Evolutionary conservation across 2,113 vertebrate genomes (phyloP).

Genomic region (Zosterops lateralis): DNA sequence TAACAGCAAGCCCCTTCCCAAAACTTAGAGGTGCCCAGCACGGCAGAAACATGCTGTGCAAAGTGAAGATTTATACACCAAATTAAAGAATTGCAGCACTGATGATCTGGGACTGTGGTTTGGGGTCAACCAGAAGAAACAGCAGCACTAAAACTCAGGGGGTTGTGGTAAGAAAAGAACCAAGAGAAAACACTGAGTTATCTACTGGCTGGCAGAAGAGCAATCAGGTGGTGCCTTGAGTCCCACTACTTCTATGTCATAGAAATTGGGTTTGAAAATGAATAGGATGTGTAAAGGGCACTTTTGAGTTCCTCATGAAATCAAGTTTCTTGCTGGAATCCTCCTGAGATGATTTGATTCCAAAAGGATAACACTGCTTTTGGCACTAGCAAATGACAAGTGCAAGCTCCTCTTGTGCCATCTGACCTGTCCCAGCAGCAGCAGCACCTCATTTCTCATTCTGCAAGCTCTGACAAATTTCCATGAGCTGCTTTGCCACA

Average conservation of each 20-base stretch:
- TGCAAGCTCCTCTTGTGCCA: neutral
- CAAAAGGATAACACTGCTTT: neutral
- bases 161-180: neutral
- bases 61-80: neutral
- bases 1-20: neutral
- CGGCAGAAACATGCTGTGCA: neutral
- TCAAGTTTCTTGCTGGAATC: neutral
- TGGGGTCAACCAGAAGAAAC: neutral
- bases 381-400: neutral
- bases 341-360: neutral
- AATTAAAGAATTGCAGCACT: neutral
- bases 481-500: neutral
- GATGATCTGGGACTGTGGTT: neutral
- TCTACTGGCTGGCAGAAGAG: neutral
- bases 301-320: neutral
- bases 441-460: neutral
- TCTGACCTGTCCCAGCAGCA: neutral
- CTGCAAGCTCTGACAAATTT: neutral
- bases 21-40: neutral
- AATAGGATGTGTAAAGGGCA: neutral
- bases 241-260: neutral
- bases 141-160: neutral
- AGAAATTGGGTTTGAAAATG: neutral
- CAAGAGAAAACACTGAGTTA: neutral
- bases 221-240: neutral